These are phyloP conservation scores for Bruchidius siliquastri DNA, from an alignment of 2,888 invertebrate species.

Conservation along the genomic window DNA sequence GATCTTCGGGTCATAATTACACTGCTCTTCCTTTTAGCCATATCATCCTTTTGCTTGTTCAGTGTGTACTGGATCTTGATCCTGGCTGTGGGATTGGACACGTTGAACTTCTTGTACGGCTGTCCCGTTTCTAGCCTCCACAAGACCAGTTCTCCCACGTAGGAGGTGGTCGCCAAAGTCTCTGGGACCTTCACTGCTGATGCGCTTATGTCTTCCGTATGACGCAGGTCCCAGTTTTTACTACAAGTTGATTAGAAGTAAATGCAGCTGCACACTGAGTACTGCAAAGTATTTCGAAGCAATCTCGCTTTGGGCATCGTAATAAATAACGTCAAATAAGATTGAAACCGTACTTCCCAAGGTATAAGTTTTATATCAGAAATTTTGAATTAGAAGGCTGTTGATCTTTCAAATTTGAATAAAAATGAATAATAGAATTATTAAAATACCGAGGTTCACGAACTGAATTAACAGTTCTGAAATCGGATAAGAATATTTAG, in stretches of 20 bases:
- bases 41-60: slow-evolving; percentile 23
- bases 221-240: slow-evolving; percentile 68
- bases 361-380: too few relatives aligned
- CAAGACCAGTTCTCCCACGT: slow-evolving; percentile 74
- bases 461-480: too few relatives aligned
- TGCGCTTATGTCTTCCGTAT: slow-evolving; percentile 71
- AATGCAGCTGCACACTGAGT: not conserved
- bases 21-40: slow-evolving; percentile 8
- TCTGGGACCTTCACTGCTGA: slow-evolving; percentile 63
- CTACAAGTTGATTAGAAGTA: slow-evolving; percentile 21
- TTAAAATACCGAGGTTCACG: too few relatives aligned
- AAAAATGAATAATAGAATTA: too few relatives aligned
- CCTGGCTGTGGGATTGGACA: slow-evolving; percentile 54
- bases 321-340: too few relatives aligned
- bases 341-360: too few relatives aligned
- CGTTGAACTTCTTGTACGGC: slow-evolving; percentile 54
- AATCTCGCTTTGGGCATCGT: too few relatives aligned
- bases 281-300: not conserved
- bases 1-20: not conserved
- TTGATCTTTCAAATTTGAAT: too few relatives aligned
- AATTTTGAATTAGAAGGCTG: too few relatives aligned
- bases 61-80: slow-evolving; percentile 56
- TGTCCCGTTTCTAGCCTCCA: slow-evolving; percentile 82
- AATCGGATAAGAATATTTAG: too few relatives aligned
- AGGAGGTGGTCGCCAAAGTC: slow-evolving; percentile 69